Evolutionary conservation across 2,888 invertebrate genomes (phyloP).

Genomic region (Halictus ligatus): DNA sequence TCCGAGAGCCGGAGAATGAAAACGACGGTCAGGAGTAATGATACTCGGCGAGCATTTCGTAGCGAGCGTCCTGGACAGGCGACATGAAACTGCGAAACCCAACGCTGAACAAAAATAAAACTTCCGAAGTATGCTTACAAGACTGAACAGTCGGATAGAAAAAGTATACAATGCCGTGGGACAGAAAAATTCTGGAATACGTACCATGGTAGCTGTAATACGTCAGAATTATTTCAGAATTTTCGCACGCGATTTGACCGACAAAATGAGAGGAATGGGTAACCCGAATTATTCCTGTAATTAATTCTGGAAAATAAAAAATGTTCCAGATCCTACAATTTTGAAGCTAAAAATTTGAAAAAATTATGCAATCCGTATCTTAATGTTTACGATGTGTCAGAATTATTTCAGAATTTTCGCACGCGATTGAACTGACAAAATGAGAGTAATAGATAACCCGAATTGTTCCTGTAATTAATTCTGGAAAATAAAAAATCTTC

Average conservation of each 20-base stretch:
- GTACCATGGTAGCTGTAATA: too few relatives aligned
- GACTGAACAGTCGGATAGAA: too few relatives aligned
- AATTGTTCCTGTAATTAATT: too few relatives aligned
- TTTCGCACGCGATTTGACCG: background rate
- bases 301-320: background rate
- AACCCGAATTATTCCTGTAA: too few relatives aligned
- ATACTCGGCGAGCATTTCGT: slow-evolving; percentile 19
- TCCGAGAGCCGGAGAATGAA: background rate
- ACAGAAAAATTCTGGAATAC: too few relatives aligned
- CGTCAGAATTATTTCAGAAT: too few relatives aligned
- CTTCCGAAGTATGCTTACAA: background rate
- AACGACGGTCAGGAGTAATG: background rate
- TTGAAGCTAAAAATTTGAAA: background rate
- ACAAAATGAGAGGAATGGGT: too few relatives aligned
- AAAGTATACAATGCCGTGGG: too few relatives aligned
- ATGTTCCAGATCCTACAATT: background rate
- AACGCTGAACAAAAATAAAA: background rate
- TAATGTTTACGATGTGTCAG: fast-evolving
- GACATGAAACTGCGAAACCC: background rate
- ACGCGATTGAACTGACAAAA: too few relatives aligned
- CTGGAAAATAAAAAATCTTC: too few relatives aligned
- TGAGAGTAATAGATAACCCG: too few relatives aligned
- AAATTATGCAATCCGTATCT: fast-evolving
- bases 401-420: background rate
- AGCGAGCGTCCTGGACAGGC: background rate